These are phyloP conservation scores for Emmelina monodactyla DNA, from an alignment of 2,888 invertebrate species.

Conservation along the genomic window DNA sequence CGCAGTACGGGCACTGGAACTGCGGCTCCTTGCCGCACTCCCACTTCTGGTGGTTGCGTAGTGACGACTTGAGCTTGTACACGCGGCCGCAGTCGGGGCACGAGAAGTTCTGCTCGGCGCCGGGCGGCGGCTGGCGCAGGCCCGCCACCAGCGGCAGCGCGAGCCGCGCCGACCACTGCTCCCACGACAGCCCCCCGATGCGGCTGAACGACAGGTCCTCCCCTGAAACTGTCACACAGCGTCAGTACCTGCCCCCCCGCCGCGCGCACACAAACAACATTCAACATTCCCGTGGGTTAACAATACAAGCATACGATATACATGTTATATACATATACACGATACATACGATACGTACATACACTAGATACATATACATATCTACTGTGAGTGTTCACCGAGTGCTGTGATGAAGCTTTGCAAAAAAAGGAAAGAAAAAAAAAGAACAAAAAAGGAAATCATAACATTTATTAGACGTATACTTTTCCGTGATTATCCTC, in stretches of 20 bases:
- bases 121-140: constrained; percentile 40
- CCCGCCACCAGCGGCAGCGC: constrained; percentile 73
- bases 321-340: constrained; percentile 36
- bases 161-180: constrained; percentile 77
- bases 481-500: constrained; percentile 15
- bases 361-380: constrained; percentile 20
- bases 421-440: constrained; percentile 51
- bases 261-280: constrained; percentile 22
- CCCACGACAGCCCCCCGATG: constrained; percentile 74
- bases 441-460: constrained; percentile 44
- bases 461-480: constrained; percentile 47
- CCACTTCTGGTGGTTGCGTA: constrained; percentile 86
- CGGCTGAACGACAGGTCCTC: constrained; percentile 77
- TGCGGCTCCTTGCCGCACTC: constrained; percentile 87
- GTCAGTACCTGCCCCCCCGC: constrained; percentile 14
- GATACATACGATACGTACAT: constrained; percentile 27
- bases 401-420: constrained; percentile 64
- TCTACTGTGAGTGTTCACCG: constrained; percentile 61
- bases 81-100: constrained; percentile 85
- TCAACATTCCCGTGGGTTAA: constrained; percentile 46
- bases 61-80: constrained; percentile 86
- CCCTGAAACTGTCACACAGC: constrained; percentile 18
- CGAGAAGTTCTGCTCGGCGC: constrained; percentile 70
- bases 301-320: constrained; percentile 47
- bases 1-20: constrained; percentile 83